These are phyloP conservation scores for Nephila pilipes DNA, from an alignment of 1,140 invertebrate genomes.

Conservation along the genomic window DNA sequence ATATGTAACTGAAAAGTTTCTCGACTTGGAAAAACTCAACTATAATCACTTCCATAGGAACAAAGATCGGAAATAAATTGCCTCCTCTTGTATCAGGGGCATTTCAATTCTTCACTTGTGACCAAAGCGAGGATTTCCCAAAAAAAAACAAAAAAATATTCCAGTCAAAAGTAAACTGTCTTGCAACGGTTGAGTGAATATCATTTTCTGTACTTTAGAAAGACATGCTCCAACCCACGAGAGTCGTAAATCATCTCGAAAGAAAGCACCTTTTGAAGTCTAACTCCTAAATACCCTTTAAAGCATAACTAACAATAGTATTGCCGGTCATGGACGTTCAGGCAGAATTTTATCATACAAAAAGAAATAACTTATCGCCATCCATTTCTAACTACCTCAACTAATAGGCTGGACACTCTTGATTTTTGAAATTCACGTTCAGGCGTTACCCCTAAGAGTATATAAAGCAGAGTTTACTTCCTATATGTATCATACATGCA, in stretches of 20 bases:
- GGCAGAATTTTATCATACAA: conserved; percentile 30
- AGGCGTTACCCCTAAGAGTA: background rate
- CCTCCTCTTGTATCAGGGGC: background rate
- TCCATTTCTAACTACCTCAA: conserved; percentile 11
- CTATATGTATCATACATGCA: background rate
- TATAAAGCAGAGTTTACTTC: background rate
- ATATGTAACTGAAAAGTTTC: too few species aligned
- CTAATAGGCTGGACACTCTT: background rate
- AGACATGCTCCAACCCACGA: background rate
- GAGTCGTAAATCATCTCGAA: background rate
- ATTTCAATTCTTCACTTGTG: background rate
- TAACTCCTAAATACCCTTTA: conserved; percentile 44
- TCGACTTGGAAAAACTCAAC: background rate
- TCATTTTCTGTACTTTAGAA: background rate
- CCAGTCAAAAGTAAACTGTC: background rate
- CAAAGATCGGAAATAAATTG: background rate
- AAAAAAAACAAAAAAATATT: background rate
- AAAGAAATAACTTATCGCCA: conserved; percentile 45
- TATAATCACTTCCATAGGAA: background rate
- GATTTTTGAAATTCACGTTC: background rate
- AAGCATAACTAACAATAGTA: conserved; percentile 58
- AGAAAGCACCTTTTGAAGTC: conserved; percentile 34
- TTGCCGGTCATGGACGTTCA: conserved; percentile 21
- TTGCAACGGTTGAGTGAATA: conserved; percentile 12
- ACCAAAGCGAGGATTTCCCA: background rate